Conservation (phyloP, 2,888 invertebrate genomes). For the Nymphalis polychloros region DNA sequence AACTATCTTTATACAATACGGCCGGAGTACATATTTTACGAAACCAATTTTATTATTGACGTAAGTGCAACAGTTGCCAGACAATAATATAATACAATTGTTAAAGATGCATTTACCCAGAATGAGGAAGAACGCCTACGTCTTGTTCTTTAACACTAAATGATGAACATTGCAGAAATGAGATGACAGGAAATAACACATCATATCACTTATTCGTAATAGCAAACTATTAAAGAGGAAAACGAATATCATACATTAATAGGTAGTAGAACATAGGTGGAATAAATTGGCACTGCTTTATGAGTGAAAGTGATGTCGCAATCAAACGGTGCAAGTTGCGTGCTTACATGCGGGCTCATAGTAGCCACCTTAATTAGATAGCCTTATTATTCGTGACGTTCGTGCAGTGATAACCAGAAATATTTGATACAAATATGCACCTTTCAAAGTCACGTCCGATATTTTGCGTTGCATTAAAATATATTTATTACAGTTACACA, state of each 20-base stretch:
- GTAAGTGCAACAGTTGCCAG: conserved; percentile 29
- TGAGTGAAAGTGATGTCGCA: conserved; percentile 76
- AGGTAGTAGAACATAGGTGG: conserved; percentile 9
- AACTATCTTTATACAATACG: neutral
- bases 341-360: conserved; percentile 48
- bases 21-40: neutral
- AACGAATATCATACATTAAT: neutral
- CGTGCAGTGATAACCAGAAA: conserved; percentile 29
- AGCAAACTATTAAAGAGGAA: conserved; percentile 26
- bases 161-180: conserved; percentile 52
- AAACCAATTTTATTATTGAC: conserved; percentile 26
- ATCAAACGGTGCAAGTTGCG: conserved; percentile 47
- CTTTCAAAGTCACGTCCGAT: conserved; percentile 31
- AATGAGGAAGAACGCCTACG: conserved; percentile 73
- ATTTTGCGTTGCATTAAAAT: conserved; percentile 15
- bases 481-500: neutral
- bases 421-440: conserved; percentile 20
- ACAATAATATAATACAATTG: conserved; percentile 39
- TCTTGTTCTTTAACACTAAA: conserved; percentile 37
- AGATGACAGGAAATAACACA: conserved; percentile 50
- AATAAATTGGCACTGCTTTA: conserved; percentile 40
- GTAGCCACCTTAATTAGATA: conserved; percentile 45
- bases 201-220: conserved; percentile 33
- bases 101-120: conserved; percentile 52
- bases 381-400: conserved; percentile 34